Evolutionary conservation across 2,888 invertebrate genomes (phyloP), one percentile per base, ranked within the genome.

Genomic region (Rhopalosiphum nymphaeae): DNA sequence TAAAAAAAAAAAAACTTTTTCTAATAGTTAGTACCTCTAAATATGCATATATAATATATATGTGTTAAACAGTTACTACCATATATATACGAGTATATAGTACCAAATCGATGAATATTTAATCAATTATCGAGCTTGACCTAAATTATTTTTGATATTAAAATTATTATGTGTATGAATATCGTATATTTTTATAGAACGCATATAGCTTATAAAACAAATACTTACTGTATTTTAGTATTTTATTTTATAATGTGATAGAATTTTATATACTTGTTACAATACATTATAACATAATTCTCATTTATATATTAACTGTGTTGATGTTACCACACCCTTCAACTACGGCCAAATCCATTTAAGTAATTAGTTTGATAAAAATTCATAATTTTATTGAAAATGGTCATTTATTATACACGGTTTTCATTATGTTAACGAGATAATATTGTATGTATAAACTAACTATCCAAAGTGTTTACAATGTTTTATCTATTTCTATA

Each of bases 101-200:
- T 25, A 42, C 29, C 26, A 84, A 84, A 29, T 84, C 84, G 49
- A 91, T 56, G 9, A 44, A 42, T 36, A 91, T 84, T 53, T 42
- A 42, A 84, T 91, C 36, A n/a, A 85, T 29, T 56, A 61, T 61
- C 21, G 16, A 25, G 44, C 84, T 57, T 57, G 92, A 87, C 92
- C 92, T 61, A 49, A 87, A 92, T 92, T 61, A 26, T 87, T 91
- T 53, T 91, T 53, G 16, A 85, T 91, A 86, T 61, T 61, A 25
- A 61, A 49, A 42, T 61, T 49, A 87, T 36, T n/a, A 29, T 89
- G 49, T 49, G 42, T 67, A n/a, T 87, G 26, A 61, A 26, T 92
- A 57, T 49, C 9, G 26, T 92, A 91, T 92, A 67, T 78, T 78
- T 78, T 78, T 78, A 78, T 78, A 21, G 78, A 78, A 78, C 84